Evolutionary conservation across 2,113 vertebrate species (phyloP).

Genomic region (Colistium nudipinnis): DNA sequence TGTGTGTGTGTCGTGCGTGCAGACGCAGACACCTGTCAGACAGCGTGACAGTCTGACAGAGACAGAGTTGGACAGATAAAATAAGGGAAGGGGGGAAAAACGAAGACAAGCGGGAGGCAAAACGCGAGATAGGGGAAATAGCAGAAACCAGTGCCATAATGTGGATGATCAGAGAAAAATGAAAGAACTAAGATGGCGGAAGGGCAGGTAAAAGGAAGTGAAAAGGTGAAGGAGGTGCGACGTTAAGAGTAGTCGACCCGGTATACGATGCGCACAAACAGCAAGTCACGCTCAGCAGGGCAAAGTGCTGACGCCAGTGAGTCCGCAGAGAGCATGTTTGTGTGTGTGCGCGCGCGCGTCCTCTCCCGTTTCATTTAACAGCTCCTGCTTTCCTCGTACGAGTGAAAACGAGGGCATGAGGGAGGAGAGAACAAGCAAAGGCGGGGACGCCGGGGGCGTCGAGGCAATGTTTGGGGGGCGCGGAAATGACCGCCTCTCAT

Average conservation of each 20-base stretch:
- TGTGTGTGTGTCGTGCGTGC: no score
- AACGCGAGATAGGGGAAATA: background rate
- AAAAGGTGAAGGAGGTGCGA: background rate
- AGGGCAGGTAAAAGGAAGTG: background rate
- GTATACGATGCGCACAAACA: conserved; percentile 33
- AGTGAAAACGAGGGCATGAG: conserved; percentile 22
- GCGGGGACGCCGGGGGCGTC: background rate
- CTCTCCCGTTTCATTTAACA: conserved; percentile 34
- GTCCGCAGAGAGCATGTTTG: background rate
- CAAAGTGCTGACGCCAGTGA: conserved; percentile 50
- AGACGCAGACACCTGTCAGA: background rate
- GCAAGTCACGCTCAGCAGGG: background rate
- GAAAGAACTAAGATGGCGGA: background rate
- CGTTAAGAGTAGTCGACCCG: background rate
- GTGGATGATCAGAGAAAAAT: background rate
- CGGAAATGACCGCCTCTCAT: background rate
- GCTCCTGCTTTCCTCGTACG: background rate
- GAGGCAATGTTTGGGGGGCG: no score
- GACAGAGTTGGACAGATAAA: background rate
- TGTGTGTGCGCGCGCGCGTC: background rate
- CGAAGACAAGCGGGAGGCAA: background rate
- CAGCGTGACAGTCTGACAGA: background rate
- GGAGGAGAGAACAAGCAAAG: conserved; percentile 6
- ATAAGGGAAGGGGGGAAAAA: background rate
- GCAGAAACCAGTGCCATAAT: background rate